phyloP scores from a whole-genome alignment of 2,113 vertebrate species.

The Cichladusa arquata region DNA sequence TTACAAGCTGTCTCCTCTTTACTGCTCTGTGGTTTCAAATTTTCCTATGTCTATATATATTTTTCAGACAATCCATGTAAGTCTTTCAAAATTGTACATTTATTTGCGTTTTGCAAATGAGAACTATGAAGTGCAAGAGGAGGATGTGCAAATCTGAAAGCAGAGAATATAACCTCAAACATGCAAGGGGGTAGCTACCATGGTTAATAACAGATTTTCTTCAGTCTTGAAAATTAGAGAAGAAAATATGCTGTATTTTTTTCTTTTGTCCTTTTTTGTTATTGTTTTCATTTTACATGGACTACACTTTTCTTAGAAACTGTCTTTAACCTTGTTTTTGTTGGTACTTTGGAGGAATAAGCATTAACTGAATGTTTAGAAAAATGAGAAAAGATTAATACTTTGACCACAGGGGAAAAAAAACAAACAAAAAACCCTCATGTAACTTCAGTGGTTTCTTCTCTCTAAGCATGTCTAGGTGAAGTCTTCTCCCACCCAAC shows the following conservation, averaged over 20 bases:
- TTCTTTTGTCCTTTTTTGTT: neutral
- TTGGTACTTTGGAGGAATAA: neutral
- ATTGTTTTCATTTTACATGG: neutral
- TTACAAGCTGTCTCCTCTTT: neutral
- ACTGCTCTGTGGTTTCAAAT: neutral
- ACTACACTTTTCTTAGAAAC: neutral
- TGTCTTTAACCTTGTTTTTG: neutral
- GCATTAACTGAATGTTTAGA: neutral
- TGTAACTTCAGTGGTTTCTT: neutral
- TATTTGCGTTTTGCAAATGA: neutral
- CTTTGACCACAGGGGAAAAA: fast-evolving
- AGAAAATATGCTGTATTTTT: neutral
- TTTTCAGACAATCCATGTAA: neutral
- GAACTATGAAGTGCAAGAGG: neutral
- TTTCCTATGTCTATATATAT: neutral
- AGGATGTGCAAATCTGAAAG: neutral
- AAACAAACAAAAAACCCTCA: neutral
- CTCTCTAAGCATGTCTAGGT: neutral
- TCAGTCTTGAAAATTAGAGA: neutral
- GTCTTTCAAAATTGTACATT: neutral
- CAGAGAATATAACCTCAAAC: neutral
- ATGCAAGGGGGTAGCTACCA: neutral
- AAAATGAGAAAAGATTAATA: neutral
- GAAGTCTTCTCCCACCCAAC: neutral
- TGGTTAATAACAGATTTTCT: neutral